Evolutionary conservation across 2,113 vertebrate species (phyloP), one percentile per base, ranked within the genome.

Genomic region (Vulpes lagopus): DNA sequence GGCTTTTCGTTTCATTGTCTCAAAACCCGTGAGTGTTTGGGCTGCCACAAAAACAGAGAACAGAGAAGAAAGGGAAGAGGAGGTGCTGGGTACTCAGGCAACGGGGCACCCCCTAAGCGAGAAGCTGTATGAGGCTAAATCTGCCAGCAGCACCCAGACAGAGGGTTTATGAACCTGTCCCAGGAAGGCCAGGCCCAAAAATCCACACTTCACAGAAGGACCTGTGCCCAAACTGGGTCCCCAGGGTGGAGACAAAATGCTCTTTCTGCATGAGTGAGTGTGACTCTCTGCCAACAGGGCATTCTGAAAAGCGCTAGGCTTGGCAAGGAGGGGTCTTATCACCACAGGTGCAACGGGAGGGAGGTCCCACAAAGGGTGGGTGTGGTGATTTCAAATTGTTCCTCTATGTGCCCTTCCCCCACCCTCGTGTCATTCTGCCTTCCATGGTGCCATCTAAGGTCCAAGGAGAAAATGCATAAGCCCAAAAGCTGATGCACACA

Each of bases 181-280:
- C 53, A 90, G 80, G 51, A 96, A 90, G 80, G 5, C 22, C 67
- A 49, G 65, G 74, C 84, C n/a, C 11, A 2, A 43, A 49, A 96
- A 84, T 62, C 35, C 43, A 20, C 7, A 15, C 17, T 11, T 49
- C 6, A 19, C 17, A 65, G 19, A 17, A 62, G 0, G 2, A 14
- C 8, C 14, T 17, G n/a, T 2, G 53, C 60, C 49, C 38, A 51
- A 53, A 30, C 0, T 69, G 85, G 19, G 55, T 84, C 30, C 71
- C 49, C 4, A 22, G 38, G n/a, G 69, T 90, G 92, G 25, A 94
- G 55, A 94, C 53, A 30, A 76, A n/a, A 30, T 4, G 0, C 20
- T 49, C 20, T 12, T 73, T 23, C 38, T 51, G 4, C 8, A 0
- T 19, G 32, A 35, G 11, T 19, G 4, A 55, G 23, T 1, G 3